These are phyloP conservation scores for Pseudococcus jackbeardsleyi DNA, from an alignment of 2,888 invertebrate genomes.

Conservation along the genomic window DNA sequence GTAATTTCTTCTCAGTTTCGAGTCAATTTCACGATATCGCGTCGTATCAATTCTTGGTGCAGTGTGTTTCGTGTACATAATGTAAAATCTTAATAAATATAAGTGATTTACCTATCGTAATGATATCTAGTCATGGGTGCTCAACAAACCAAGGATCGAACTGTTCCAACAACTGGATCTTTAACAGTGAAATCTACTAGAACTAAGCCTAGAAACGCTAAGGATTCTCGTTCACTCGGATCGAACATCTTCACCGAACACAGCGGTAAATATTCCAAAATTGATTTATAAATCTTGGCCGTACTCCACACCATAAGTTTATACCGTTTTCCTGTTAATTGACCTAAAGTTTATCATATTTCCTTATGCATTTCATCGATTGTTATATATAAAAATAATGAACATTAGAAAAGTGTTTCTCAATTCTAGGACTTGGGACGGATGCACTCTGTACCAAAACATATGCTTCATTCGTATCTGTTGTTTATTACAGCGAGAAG, in stretches of 20 bases:
- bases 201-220: conserved; percentile 76
- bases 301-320: background rate
- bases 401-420: background rate
- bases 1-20: background rate
- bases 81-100: conserved; percentile 53
- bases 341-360: background rate
- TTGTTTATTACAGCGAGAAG: background rate
- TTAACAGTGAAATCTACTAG: conserved; percentile 69
- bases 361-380: background rate
- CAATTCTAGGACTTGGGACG: background rate
- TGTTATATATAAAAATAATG: background rate
- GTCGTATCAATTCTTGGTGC: background rate
- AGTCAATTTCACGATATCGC: background rate
- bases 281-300: background rate
- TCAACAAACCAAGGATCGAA: conserved; percentile 93
- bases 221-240: conserved; percentile 87
- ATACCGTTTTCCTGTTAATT: background rate
- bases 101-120: conserved; percentile 67
- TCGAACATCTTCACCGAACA: conserved; percentile 96
- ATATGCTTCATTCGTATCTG: conserved; percentile 10
- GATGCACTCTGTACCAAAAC: background rate
- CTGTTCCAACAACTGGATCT: conserved; percentile 77
- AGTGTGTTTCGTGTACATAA: conserved; percentile 44
- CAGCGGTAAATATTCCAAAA: conserved; percentile 78
- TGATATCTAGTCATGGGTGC: conserved; percentile 82